Conservation (phyloP, 1,140 invertebrate genomes). For the Drosophila melanogaster region DNA sequence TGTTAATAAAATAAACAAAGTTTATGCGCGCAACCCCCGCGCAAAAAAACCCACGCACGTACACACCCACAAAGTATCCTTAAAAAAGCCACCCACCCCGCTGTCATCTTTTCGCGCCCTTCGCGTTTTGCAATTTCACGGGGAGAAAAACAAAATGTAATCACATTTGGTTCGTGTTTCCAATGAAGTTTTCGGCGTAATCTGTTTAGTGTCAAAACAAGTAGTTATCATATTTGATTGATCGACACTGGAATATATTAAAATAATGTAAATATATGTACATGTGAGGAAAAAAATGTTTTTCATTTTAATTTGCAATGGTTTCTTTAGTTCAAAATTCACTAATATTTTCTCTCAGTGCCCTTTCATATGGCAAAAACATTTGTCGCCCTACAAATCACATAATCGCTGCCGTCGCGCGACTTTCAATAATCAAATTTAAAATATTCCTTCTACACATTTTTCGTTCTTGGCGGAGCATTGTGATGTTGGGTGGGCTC, state of each 20-base stretch:
- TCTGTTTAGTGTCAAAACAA: slow-evolving; percentile 2
- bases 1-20: slow-evolving; percentile 81
- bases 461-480: slow-evolving; percentile 35
- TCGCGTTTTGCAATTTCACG: slow-evolving; percentile 12
- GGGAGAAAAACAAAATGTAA: slow-evolving; percentile 15
- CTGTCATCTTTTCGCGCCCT: slow-evolving; percentile 8
- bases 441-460: slow-evolving; percentile 67
- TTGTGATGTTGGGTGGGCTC: background rate
- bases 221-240: background rate
- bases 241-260: too few species aligned
- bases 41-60: slow-evolving; percentile 33
- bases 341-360: background rate
- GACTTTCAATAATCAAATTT: slow-evolving; percentile 78
- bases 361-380: slow-evolving; percentile 53
- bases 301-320: too few species aligned
- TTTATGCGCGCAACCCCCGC: slow-evolving; percentile 57
- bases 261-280: too few species aligned
- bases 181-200: background rate
- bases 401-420: slow-evolving; percentile 61
- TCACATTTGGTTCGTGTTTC: background rate
- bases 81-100: slow-evolving; percentile 11
- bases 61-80: slow-evolving; percentile 27
- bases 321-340: background rate
- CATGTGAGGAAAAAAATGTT: too few species aligned
- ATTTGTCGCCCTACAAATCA: slow-evolving; percentile 70